phyloP scores from a whole-genome alignment of 2,113 vertebrate genomes.

The Petromus typicus region DNA sequence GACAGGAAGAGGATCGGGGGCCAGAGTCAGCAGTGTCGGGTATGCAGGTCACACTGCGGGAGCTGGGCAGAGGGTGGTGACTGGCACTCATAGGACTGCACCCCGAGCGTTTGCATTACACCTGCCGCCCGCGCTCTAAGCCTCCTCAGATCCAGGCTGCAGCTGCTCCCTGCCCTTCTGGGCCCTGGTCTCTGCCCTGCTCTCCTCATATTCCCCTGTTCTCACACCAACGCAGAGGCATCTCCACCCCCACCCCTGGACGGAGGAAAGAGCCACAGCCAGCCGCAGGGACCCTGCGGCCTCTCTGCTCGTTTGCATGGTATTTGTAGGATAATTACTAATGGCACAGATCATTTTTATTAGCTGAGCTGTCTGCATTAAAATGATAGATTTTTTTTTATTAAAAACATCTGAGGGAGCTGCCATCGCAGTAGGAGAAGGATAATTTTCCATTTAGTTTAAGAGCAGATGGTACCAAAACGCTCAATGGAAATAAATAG shows the following conservation, averaged over 20 bases:
- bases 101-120: rapidly evolving
- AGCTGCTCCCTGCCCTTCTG: neutral
- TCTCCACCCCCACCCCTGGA: neutral
- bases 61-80: neutral
- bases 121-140: neutral
- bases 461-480: conserved; percentile 87
- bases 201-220: neutral
- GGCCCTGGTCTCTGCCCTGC: neutral
- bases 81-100: neutral
- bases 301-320: conserved; percentile 79
- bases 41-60: neutral
- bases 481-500: conserved; percentile 85
- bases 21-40: neutral
- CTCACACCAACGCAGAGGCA: neutral
- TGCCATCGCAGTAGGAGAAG: conserved; percentile 78
- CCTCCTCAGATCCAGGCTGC: neutral
- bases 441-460: conserved; percentile 87
- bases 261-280: rapidly evolving
- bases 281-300: conserved; percentile 33
- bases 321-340: conserved; percentile 87
- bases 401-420: conserved; percentile 86
- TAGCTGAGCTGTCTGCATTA: conserved; percentile 88
- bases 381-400: conserved; percentile 87
- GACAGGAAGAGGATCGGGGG: rapidly evolving
- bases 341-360: conserved; percentile 89